A percentile compares a stretch with the other conserved stretches of the same genome.
These are phyloP conservation scores for Rhopilema esculentum DNA, from an alignment of 30 jellyfish, hydroid and myxozoan species.

Conservation along the genomic window DNA sequence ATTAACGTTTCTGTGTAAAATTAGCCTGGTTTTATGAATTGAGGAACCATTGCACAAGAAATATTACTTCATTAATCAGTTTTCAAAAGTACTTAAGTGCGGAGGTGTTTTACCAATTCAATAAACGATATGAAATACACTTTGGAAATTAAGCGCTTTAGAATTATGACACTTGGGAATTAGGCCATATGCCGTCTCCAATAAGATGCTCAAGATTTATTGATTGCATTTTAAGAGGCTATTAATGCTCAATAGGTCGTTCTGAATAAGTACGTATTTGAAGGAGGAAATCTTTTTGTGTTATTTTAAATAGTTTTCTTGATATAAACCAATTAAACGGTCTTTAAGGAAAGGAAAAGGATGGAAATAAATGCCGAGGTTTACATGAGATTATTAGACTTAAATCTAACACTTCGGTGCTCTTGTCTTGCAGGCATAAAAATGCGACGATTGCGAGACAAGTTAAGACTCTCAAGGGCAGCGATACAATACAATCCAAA, in stretches of 20 bases:
- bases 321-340: not conserved
- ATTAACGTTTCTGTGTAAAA: not conserved
- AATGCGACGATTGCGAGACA: not conserved
- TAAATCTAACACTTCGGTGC: not conserved
- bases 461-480: not conserved
- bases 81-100: not conserved
- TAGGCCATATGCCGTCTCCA: not conserved
- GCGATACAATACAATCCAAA: not conserved
- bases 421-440: not conserved
- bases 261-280: not conserved
- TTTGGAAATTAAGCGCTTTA: not conserved
- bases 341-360: not conserved
- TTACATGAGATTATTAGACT: not conserved
- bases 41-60: not conserved
- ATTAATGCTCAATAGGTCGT: not conserved
- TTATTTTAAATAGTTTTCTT: not conserved
- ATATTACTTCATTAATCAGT: not conserved
- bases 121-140: not conserved
- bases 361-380: not conserved
- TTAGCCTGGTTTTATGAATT: not conserved
- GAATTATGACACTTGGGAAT: not conserved
- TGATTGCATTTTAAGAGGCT: not conserved
- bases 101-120: not conserved
- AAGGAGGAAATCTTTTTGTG: not conserved
- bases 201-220: not conserved